Conservation (phyloP, 2,113 vertebrate species). For the Pterophyllum scalare region DNA sequence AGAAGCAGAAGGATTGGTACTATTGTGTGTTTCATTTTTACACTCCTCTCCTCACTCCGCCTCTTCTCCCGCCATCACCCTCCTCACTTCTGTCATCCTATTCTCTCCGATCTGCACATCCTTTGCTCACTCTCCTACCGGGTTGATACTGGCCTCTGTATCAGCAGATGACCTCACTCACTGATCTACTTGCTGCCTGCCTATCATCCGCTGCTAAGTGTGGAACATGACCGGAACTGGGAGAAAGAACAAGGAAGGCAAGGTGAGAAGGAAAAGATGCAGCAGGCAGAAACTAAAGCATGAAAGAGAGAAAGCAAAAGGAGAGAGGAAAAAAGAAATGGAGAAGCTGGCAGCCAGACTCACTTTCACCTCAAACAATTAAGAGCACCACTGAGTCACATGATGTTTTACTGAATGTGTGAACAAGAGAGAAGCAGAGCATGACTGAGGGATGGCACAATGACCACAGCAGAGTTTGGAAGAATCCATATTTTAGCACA, state of each 20-base stretch:
- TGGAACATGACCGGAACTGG: slow-evolving; percentile 3
- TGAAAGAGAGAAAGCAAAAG: background rate
- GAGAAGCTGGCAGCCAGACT: slow-evolving; percentile 16
- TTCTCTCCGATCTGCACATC: slow-evolving; percentile 2
- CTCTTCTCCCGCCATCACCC: background rate
- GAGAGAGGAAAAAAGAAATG: background rate
- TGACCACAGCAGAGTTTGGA: background rate
- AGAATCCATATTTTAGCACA: background rate
- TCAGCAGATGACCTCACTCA: slow-evolving; percentile 44
- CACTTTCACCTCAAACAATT: slow-evolving; percentile 17
- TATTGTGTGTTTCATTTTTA: background rate
- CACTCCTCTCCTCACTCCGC: background rate
- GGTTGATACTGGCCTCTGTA: slow-evolving; percentile 14
- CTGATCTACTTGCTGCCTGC: slow-evolving; percentile 31
- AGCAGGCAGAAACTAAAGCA: background rate
- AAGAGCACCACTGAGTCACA: slow-evolving; percentile 26
- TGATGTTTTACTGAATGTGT: slow-evolving; percentile 15
- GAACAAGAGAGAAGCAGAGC: background rate
- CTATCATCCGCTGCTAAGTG: slow-evolving; percentile 44
- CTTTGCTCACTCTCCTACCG: background rate
- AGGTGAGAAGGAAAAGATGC: background rate
- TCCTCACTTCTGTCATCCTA: background rate
- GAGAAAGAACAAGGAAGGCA: background rate
- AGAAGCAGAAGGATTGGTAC: background rate
- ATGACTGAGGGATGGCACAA: background rate